Evolutionary conservation across 2,113 vertebrate genomes (phyloP).

Genomic region (Carassius gibelio): DNA sequence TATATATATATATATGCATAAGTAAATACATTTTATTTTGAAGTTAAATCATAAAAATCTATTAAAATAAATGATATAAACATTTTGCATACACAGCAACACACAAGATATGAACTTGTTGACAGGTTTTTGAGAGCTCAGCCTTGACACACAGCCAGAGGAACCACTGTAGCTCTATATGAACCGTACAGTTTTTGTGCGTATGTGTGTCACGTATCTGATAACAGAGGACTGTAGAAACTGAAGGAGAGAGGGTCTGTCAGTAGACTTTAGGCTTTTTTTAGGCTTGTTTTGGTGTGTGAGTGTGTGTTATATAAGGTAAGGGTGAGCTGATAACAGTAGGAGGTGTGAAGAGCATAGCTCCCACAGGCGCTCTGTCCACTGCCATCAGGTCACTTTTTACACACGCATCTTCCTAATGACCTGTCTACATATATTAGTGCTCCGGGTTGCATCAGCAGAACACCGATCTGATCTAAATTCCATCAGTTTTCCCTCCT

Average conservation of each 20-base stretch:
- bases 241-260: not conserved
- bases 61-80: no score
- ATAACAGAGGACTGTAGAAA: not conserved
- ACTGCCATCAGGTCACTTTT: conserved; percentile 42
- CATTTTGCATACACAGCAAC: not conserved
- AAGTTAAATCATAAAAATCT: no score
- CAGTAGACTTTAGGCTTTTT: not conserved
- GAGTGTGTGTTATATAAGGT: conserved; percentile 38
- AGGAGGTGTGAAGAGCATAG: conserved; percentile 37
- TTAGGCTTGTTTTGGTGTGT: not conserved
- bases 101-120: not conserved
- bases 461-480: conserved; percentile 15
- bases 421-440: conserved; percentile 36
- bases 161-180: no score
- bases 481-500: conserved; percentile 10
- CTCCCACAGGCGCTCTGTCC: conserved; percentile 38
- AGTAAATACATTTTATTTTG: no score
- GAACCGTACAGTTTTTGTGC: not conserved
- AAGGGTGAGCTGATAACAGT: conserved; percentile 35
- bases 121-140: not conserved
- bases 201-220: not conserved
- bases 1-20: no score
- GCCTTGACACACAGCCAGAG: not conserved
- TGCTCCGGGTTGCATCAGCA: not conserved
- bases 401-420: conserved; percentile 21